Evolutionary conservation across 1,140 invertebrate genomes (phyloP).

Genomic region (Hirudo medicinalis): DNA sequence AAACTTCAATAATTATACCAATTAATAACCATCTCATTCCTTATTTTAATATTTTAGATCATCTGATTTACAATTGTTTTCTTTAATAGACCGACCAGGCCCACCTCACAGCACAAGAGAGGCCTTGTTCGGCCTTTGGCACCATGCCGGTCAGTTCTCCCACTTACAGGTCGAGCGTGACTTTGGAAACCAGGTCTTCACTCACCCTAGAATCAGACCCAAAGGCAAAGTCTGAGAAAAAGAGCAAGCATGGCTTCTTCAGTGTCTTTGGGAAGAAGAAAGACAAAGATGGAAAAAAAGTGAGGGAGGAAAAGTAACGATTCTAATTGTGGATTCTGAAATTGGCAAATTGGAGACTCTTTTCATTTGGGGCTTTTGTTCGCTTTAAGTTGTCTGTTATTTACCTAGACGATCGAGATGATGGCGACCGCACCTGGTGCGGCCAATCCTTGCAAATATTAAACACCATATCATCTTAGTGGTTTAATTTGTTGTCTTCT

Average conservation of each 20-base stretch:
- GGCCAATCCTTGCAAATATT: no score
- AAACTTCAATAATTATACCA: neutral
- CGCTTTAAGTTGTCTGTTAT: neutral
- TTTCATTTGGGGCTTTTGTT: neutral
- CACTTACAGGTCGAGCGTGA: neutral
- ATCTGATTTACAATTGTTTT: neutral
- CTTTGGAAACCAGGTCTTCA: neutral
- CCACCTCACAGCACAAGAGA: neutral
- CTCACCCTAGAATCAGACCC: neutral
- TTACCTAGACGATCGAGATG: neutral
- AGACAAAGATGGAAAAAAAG: conserved; percentile 14
- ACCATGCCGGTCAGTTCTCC: conserved; percentile 1
- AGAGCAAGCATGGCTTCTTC: conserved; percentile 18
- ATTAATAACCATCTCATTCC: neutral
- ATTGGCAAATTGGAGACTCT: neutral
- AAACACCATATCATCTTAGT: no score
- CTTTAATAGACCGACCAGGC: neutral
- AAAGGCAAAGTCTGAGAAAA: conserved; percentile 7
- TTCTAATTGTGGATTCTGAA: neutral
- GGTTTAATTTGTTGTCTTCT: no score
- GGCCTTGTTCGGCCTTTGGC: neutral
- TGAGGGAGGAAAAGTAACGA: neutral
- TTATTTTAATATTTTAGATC: neutral
- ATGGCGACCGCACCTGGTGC: neutral
- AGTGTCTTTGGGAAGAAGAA: conserved; percentile 13